phyloP scores from a whole-genome alignment of 1,140 invertebrate genomes.

The Venustaconcha ellipsiformis region DNA sequence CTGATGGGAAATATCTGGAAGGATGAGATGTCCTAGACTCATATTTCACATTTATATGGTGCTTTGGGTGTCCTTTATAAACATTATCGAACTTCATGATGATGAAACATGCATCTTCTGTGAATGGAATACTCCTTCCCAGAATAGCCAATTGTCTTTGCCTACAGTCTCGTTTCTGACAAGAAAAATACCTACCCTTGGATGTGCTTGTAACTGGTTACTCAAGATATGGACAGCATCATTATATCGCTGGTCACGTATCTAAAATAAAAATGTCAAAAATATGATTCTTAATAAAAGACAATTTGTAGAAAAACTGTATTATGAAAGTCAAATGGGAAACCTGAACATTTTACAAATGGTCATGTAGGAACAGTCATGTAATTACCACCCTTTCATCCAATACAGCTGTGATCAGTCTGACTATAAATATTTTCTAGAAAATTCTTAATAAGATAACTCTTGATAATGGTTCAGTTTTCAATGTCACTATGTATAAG shows the following conservation, averaged over 20 bases:
- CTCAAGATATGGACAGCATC: constrained; percentile 90
- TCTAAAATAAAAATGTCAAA: constrained; percentile 74
- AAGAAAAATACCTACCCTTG: constrained; percentile 72
- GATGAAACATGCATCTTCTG: background rate
- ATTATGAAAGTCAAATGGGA: background rate
- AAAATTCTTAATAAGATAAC: too few relatives aligned
- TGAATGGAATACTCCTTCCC: background rate
- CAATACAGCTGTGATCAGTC: too few relatives aligned
- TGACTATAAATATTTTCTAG: too few relatives aligned
- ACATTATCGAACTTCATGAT: background rate
- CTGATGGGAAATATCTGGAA: too few relatives aligned
- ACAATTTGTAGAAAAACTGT: background rate
- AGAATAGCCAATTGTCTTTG: background rate
- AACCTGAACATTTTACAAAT: too few relatives aligned
- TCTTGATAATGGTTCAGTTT: too few relatives aligned
- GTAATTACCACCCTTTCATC: too few relatives aligned
- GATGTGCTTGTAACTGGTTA: constrained; percentile 76
- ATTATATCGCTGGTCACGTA: constrained; percentile 90
- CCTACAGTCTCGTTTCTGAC: background rate
- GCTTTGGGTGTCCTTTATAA: background rate
- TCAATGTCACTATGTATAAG: too few relatives aligned
- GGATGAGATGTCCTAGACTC: background rate
- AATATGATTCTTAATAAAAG: background rate
- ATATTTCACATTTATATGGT: background rate
- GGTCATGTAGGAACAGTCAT: too few relatives aligned